These are phyloP conservation scores for Schizotus pectinicornis DNA, from an alignment of 2,888 invertebrate species.

Conservation along the genomic window DNA sequence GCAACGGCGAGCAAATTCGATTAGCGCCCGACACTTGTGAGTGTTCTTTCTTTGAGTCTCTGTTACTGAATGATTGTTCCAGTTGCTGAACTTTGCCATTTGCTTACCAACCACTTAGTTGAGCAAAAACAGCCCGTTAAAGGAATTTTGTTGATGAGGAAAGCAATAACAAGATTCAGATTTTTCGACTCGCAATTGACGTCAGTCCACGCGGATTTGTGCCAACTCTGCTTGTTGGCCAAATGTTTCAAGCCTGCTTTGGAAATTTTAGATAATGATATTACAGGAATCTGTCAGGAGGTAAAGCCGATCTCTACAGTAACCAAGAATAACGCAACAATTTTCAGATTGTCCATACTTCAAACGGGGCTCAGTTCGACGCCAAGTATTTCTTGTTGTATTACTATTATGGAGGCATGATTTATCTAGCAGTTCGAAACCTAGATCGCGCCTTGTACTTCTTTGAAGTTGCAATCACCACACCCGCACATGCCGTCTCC, in stretches of 20 bases:
- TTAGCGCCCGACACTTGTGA: constrained; percentile 86
- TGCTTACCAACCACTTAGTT: constrained; percentile 78
- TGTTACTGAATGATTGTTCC: constrained; percentile 39
- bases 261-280: constrained; percentile 86
- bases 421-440: constrained; percentile 92
- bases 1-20: constrained; percentile 90
- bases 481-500: constrained; percentile 93
- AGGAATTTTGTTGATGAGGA: constrained; percentile 82
- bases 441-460: constrained; percentile 93
- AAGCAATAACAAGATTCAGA: constrained; percentile 88
- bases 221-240: constrained; percentile 87
- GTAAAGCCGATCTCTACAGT: constrained; percentile 57
- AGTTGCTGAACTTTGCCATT: constrained; percentile 92
- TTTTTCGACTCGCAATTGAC: constrained; percentile 88
- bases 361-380: constrained; percentile 76
- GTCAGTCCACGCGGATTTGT: constrained; percentile 92
- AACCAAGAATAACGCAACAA: constrained; percentile 1
- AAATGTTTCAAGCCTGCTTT: constrained; percentile 93
- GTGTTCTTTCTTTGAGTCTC: constrained; percentile 41
- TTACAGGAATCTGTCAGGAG: constrained; percentile 89
- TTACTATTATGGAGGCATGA: constrained; percentile 98
- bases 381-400: constrained; percentile 90
- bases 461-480: constrained; percentile 94
- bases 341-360: constrained; percentile 48
- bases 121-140: constrained; percentile 79